Conservation (phyloP, 2,113 vertebrate genomes). For the Gulo gulo region DNA sequence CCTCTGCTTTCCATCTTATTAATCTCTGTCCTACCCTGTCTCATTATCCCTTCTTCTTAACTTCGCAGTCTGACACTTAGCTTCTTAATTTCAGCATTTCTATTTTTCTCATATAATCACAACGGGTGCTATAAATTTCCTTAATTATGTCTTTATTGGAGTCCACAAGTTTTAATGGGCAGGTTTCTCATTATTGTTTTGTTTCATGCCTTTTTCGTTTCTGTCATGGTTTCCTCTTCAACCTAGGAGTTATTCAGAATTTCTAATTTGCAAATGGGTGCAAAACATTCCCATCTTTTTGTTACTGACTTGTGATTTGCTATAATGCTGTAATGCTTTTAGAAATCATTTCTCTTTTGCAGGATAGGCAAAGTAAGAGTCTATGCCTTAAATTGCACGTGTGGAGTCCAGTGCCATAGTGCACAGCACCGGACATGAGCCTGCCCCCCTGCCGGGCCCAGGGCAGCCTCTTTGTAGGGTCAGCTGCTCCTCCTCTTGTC, state of each 20-base stretch:
- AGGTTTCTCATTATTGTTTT: neutral
- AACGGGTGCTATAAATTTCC: neutral
- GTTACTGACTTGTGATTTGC: neutral
- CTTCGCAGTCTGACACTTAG: neutral
- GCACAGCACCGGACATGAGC: accelerated
- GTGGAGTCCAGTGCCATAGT: neutral
- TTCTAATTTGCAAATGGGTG: neutral
- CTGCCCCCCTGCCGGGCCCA: accelerated
- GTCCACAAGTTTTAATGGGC: neutral
- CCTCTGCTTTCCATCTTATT: neutral
- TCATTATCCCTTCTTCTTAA: neutral
- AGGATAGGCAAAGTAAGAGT: too few relatives aligned
- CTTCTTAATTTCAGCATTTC: neutral
- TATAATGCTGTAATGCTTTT: neutral
- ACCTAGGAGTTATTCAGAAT: neutral
- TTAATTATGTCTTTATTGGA: neutral
- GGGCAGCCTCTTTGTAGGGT: accelerated
- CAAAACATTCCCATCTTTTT: neutral
- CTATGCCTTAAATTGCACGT: too few relatives aligned
- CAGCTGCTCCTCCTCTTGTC: too few relatives aligned
- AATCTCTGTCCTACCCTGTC: too few relatives aligned
- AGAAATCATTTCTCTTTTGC: neutral
- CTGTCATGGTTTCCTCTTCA: neutral
- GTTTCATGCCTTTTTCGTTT: neutral
- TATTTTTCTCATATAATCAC: neutral